phyloP scores from a whole-genome alignment of 2,113 vertebrate species.

The Micromys minutus region DNA sequence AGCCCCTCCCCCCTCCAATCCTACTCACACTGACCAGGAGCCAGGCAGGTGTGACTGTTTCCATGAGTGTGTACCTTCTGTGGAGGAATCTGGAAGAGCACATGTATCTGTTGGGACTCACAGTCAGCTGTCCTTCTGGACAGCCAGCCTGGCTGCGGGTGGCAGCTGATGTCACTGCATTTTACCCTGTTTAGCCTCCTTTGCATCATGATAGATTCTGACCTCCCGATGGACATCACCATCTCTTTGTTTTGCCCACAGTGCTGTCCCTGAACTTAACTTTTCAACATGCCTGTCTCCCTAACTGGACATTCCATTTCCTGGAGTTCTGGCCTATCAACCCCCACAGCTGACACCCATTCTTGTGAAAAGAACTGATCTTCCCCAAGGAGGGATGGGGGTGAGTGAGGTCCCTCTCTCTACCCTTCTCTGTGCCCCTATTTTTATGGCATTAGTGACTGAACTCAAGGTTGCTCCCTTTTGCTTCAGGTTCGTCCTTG shows the following conservation, averaged over 20 bases:
- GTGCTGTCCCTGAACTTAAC: neutral
- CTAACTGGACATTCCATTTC: neutral
- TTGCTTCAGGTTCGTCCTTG: neutral
- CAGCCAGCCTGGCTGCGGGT: neutral
- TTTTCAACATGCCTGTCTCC: neutral
- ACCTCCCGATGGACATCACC: neutral
- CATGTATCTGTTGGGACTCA: neutral
- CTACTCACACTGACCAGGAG: neutral
- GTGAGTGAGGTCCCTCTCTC: neutral
- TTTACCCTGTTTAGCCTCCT: neutral
- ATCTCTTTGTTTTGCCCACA: neutral
- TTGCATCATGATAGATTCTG: neutral
- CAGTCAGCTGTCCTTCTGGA: neutral
- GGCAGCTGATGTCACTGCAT: neutral
- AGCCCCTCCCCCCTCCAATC: neutral
- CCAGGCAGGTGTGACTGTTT: neutral
- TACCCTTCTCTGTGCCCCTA: no score
- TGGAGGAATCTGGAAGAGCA: neutral
- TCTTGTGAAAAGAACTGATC: neutral
- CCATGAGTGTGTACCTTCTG: neutral
- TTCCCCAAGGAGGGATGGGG: neutral
- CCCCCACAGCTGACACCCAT: neutral
- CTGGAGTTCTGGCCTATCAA: neutral
- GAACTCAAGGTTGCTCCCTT: neutral
- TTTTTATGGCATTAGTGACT: neutral